These are phyloP conservation scores for Opisthocomus hoazin DNA, from an alignment of 2,113 vertebrate genomes.

Conservation along the genomic window DNA sequence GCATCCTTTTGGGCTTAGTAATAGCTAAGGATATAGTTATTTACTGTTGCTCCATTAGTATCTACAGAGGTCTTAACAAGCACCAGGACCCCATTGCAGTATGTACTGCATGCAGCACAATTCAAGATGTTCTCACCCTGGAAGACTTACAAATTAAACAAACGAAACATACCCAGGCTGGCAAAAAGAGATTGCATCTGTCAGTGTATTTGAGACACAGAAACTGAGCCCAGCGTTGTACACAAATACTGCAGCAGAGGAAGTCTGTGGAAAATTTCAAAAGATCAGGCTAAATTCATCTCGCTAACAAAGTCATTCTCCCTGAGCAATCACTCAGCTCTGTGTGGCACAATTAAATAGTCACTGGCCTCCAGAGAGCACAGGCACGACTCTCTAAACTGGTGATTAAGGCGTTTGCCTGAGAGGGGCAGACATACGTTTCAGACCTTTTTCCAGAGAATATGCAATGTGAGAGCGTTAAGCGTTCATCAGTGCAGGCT, in stretches of 20 bases:
- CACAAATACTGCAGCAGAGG: background rate
- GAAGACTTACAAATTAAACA: background rate
- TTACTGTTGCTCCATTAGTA: background rate
- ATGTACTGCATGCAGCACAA: background rate
- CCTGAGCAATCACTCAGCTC: background rate
- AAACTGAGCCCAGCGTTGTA: background rate
- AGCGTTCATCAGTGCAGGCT: background rate
- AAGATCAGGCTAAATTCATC: background rate
- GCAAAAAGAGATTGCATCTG: background rate
- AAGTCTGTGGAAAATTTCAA: background rate
- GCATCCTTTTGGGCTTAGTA: background rate
- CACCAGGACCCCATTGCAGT: background rate
- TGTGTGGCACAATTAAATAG: background rate
- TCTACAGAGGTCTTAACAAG: background rate
- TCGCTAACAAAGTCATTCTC: constrained; percentile 1
- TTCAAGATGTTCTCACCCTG: background rate
- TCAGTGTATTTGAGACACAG: background rate
- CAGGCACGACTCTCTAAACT: background rate
- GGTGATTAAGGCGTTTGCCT: background rate
- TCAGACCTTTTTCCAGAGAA: background rate
- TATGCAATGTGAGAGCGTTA: background rate
- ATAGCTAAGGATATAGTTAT: background rate
- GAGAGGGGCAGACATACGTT: background rate
- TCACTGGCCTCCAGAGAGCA: background rate
- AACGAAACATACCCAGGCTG: background rate